Base-by-base conservation (phyloP, 2,797 vertebrate species). In the Enteromius trimaculatus region DNA sequence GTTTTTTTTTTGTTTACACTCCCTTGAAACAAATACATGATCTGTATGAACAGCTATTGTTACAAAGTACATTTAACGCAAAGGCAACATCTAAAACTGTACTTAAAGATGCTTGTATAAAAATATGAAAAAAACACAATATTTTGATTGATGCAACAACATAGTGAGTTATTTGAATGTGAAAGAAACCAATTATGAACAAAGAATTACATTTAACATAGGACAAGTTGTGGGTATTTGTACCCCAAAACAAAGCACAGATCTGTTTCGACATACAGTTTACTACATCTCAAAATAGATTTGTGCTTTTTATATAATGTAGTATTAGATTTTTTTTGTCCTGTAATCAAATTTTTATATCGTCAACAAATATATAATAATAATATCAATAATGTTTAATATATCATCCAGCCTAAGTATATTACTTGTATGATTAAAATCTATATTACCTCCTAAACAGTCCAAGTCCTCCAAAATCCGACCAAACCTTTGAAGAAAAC, bases 401-500 rank as follows among this genome's bases (percentile, higher is more conserved):
- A 26, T 3, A 17, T 8, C 60, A 31, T 64, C 14, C 60, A 64
- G 26, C 6, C 14, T 58, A 58, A 11, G 3, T 55, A 10, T 11
- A 58, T n/a, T 10, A 58, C 23, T 10, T 14, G 6, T 17, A 17
- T n/a, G 39, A 55, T 47, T 29, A 19, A 17, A 77, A 16, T 62
- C 8, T 51, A 3, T 14, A 31, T 14, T 94, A 99, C 98, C 98
- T 97, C 97, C 98, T 92, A 99, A 95, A 92, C 97, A 98, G 91
- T 99, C 98, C 88, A 99, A 92, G 89, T 99, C 97, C 93, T 99
- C 98, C 92, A 99, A 95, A 92, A 99, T 97, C 83, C 97, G 93
- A 19, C 98, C 98, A 93, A 99, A 99, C 91, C 98, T 99, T 92
- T 65, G 21, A 68, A 84, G 31, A 76, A 53, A 58, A 53, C 62